Evolutionary conservation across 2,888 invertebrate species (phyloP).

Genomic region (Odontomyia ornata): DNA sequence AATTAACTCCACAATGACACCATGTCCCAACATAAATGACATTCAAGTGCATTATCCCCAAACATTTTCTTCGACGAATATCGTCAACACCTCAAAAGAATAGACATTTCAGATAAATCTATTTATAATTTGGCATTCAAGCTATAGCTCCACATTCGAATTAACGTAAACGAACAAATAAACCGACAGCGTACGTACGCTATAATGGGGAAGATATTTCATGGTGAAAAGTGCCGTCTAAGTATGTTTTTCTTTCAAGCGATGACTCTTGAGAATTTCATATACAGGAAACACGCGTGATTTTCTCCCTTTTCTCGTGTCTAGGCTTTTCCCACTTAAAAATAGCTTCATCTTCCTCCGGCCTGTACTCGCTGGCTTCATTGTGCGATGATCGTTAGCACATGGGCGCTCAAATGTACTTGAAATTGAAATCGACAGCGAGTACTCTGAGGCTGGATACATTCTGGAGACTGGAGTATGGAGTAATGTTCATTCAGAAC

Average conservation of each 20-base stretch:
- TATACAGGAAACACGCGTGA: constrained; percentile 12
- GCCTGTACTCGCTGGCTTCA: not conserved
- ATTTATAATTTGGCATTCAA: constrained; percentile 10
- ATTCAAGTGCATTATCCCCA: not conserved
- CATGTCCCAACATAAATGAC: constrained; percentile 13
- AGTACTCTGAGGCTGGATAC: not conserved
- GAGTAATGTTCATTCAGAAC: not conserved
- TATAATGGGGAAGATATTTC: constrained; percentile 9
- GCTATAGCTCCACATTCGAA: not conserved
- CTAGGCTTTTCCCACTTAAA: not conserved
- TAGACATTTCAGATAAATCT: not conserved
- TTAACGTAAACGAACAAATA: too few relatives aligned
- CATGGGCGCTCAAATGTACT: not conserved
- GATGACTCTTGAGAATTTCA: not conserved
- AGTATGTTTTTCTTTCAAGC: not conserved
- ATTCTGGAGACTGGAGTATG: not conserved
- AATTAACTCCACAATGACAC: constrained; percentile 22
- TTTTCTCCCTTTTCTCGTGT: not conserved
- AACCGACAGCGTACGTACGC: not conserved
- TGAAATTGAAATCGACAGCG: not conserved
- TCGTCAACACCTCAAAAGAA: constrained; percentile 17
- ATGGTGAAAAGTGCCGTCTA: constrained; percentile 13
- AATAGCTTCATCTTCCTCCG: not conserved
- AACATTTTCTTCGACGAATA: not conserved
- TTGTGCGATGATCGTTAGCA: not conserved